Base-by-base conservation (phyloP, 2,797 vertebrate species). In the Silurus lanzhouensis region DNA sequence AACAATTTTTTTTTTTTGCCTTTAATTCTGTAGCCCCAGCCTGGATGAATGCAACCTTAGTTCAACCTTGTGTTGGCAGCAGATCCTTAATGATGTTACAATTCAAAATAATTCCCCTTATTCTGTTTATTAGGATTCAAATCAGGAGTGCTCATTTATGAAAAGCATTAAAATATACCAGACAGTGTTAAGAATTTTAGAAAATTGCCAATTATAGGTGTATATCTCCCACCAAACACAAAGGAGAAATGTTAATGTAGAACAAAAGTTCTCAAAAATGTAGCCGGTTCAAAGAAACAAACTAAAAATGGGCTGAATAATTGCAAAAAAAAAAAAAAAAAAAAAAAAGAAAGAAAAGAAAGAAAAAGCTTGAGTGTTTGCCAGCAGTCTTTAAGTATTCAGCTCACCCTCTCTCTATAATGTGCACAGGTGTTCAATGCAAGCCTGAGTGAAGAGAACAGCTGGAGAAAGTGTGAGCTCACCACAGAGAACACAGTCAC, bases 371-470 rank as follows among this genome's bases (percentile, higher is more conserved):
- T 46, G 38, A 58, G 58, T 31, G 8, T 19, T 46, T 27, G 31
- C 70, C 81, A 83, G 67, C 60, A n/a, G 77, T 60, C 38, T 80
- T 77, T 81, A 84, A 67, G 17, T 74, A 87, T 87, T 84, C 76
- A 75, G 86, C 78, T 71, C 48, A 60, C 20, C 60, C 48, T 80
- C 58, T 71, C 66, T 58, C 76, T 81, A 57, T 87, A 81, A 83
- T 87, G 46, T 84, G 85, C 60, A 68, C 86, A 87, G 86, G 86
- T 87, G 86, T 87, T 87, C 76, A 75, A 22, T 67, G 82, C 77
- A 84, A 80, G 82, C 67, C 52, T 90, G 92, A 93, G 77, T 90
- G 93, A 92, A 88, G 89, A 88, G 83, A 92, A 93, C 93, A 94
- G 92, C 91, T 93, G 92, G 91, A 87, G 71, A 44, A 66, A 66